Conservation (phyloP, 2,113 vertebrate species). For the Noctilio leporinus region DNA sequence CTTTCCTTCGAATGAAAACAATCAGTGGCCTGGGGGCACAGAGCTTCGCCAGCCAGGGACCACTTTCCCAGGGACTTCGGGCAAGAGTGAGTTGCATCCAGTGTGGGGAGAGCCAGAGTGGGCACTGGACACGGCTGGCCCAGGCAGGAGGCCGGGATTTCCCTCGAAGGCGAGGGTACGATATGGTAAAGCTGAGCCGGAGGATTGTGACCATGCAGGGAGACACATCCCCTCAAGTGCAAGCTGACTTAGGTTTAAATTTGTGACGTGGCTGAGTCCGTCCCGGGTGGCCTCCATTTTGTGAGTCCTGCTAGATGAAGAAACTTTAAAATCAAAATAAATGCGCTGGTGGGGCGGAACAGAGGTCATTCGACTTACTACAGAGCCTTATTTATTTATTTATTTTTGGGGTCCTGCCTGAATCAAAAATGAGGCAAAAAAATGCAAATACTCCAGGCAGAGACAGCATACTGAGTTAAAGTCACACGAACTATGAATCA, state of each 20-base stretch:
- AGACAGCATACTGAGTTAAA: background rate
- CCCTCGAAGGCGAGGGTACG: background rate
- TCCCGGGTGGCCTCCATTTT: background rate
- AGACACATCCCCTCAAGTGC: background rate
- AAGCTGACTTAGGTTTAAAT: background rate
- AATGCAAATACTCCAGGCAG: background rate
- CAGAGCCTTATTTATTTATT: background rate
- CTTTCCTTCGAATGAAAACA: background rate
- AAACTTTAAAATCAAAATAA: background rate
- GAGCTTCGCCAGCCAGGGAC: background rate
- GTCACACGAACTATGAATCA: background rate
- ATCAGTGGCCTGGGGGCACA: background rate
- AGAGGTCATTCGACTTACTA: background rate
- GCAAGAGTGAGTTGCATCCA: fast-evolving
- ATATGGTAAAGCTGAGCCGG: background rate
- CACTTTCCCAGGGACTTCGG: background rate
- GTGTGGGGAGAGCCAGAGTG: fast-evolving
- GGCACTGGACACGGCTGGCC: background rate
- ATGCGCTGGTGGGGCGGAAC: background rate
- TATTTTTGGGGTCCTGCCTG: no score
- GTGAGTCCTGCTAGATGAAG: background rate
- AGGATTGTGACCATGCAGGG: background rate
- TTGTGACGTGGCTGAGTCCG: background rate
- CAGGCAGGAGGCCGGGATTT: background rate
- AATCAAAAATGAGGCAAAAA: background rate